Percentiles rank a stretch among this genome's conserved stretches.
Conservation (phyloP, 2,888 invertebrate genomes). For the Temnothorax unifasciatus region DNA sequence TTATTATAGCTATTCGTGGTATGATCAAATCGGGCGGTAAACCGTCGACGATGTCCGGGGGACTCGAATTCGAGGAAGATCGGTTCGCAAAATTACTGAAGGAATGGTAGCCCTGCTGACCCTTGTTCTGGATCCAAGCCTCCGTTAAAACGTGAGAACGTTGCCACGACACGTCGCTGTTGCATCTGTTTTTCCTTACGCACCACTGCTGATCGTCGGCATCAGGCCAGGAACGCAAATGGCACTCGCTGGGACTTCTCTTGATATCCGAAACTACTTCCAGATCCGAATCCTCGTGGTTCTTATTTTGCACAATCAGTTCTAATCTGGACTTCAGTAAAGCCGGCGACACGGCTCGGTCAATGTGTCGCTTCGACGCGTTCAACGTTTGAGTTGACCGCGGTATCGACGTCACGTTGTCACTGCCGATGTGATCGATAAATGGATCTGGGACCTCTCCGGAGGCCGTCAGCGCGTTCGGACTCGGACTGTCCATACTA, state of each 20-base stretch:
- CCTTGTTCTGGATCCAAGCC: slow-evolving; percentile 80
- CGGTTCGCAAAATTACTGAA: slow-evolving; percentile 70
- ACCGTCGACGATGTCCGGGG: slow-evolving; percentile 52
- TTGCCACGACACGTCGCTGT: slow-evolving; percentile 83
- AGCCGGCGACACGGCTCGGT: slow-evolving; percentile 83
- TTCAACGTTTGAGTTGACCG: slow-evolving; percentile 49
- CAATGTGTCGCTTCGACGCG: slow-evolving; percentile 64
- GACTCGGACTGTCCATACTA: slow-evolving; percentile 92
- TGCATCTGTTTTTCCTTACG: slow-evolving; percentile 80
- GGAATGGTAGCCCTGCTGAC: slow-evolving; percentile 78
- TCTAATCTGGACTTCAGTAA: slow-evolving; percentile 83
- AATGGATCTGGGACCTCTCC: slow-evolving; percentile 75
- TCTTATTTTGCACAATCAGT: slow-evolving; percentile 77
- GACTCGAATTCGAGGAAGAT: slow-evolving; percentile 70
- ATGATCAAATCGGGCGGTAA: slow-evolving; percentile 77
- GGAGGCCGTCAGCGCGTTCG: slow-evolving; percentile 83
- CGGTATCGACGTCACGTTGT: slow-evolving; percentile 40
- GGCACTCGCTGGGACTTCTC: slow-evolving; percentile 75
- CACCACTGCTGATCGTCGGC: slow-evolving; percentile 64
- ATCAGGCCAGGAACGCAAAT: slow-evolving; percentile 75
- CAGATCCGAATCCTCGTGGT: slow-evolving; percentile 57
- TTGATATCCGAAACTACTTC: slow-evolving; percentile 63
- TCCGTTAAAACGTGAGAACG: slow-evolving; percentile 78
- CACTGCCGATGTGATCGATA: slow-evolving; percentile 64
- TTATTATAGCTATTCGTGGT: slow-evolving; percentile 84